A percentile compares a stretch with the other conserved stretches of the same genome.
These are phyloP conservation scores for Lasioglossum marginatum DNA, from an alignment of 2,888 invertebrate species.

Conservation along the genomic window DNA sequence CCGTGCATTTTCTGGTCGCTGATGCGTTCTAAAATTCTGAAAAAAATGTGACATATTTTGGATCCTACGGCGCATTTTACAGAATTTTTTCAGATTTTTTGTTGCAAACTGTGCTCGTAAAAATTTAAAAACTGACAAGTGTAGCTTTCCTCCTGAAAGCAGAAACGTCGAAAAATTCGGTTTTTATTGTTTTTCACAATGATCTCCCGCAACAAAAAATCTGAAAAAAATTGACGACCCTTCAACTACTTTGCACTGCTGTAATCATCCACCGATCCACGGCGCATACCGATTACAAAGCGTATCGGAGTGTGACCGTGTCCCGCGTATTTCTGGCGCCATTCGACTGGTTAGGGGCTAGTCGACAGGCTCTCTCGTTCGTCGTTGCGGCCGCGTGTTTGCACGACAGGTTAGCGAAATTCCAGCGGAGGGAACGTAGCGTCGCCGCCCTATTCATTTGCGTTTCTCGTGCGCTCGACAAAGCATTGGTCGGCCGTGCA, in stretches of 20 bases:
- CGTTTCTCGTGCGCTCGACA: slow-evolving; percentile 29
- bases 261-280: not conserved
- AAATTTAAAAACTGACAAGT: no score
- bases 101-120: no score
- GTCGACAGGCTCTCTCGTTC: slow-evolving; percentile 62
- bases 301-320: slow-evolving; percentile 65
- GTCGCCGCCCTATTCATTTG: slow-evolving; percentile 44
- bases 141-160: no score
- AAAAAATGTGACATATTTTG: no score
- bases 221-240: no score
- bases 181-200: no score
- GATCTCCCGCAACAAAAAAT: no score
- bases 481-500: slow-evolving; percentile 17
- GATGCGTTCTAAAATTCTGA: no score
- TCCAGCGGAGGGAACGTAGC: slow-evolving; percentile 52
- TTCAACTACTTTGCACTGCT: not conserved
- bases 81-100: no score
- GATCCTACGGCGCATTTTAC: no score
- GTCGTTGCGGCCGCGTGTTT: slow-evolving; percentile 54
- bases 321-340: slow-evolving; percentile 69
- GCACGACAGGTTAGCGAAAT: slow-evolving; percentile 67
- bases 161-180: no score
- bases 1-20: no score
- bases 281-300: slow-evolving; percentile 40
- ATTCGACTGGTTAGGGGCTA: slow-evolving; percentile 49